Conservation (phyloP, 2,888 invertebrate species). For the Drosophila anomelani region DNA sequence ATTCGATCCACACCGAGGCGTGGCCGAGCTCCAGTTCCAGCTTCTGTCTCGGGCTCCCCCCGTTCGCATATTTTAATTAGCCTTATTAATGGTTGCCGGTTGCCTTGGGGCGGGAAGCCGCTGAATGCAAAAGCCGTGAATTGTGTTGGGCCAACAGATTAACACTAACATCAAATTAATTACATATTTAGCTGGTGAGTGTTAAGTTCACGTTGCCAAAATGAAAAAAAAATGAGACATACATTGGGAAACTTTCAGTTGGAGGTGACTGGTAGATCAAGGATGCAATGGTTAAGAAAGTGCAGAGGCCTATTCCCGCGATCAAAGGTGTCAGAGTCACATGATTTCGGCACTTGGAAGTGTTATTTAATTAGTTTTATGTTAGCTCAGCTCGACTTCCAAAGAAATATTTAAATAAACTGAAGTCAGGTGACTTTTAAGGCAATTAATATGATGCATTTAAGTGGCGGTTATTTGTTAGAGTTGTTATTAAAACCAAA, state of each 20-base stretch:
- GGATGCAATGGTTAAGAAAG: slow-evolving; percentile 30
- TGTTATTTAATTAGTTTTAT: slow-evolving; percentile 34
- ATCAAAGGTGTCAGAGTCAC: slow-evolving; percentile 19
- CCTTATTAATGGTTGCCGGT: slow-evolving; percentile 54
- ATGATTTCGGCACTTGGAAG: not conserved
- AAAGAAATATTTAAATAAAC: slow-evolving; percentile 20
- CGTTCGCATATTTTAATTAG: slow-evolving; percentile 67
- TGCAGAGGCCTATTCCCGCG: slow-evolving; percentile 9
- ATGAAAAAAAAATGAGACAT: slow-evolving; percentile 6
- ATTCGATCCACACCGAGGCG: slow-evolving; percentile 46
- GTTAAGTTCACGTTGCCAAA: slow-evolving; percentile 49
- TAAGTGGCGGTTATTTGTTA: slow-evolving; percentile 12
- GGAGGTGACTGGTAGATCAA: slow-evolving; percentile 25
- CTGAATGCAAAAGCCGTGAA: slow-evolving; percentile 52
- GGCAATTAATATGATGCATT: slow-evolving; percentile 26
- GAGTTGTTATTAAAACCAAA: slow-evolving; percentile 6
- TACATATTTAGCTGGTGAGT: slow-evolving; percentile 50
- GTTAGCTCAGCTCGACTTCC: slow-evolving; percentile 6
- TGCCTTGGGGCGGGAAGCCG: slow-evolving; percentile 35
- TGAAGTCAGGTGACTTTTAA: slow-evolving; percentile 25
- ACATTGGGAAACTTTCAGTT: slow-evolving; percentile 43
- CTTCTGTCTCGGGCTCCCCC: slow-evolving; percentile 31
- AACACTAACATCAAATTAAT: slow-evolving; percentile 53
- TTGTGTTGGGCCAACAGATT: slow-evolving; percentile 50
- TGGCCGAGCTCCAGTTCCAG: slow-evolving; percentile 38